Evolutionary conservation across 2,888 invertebrate species (phyloP), one percentile per base, ranked within the genome.

Genomic region (Oegoconia quadripuncta): DNA sequence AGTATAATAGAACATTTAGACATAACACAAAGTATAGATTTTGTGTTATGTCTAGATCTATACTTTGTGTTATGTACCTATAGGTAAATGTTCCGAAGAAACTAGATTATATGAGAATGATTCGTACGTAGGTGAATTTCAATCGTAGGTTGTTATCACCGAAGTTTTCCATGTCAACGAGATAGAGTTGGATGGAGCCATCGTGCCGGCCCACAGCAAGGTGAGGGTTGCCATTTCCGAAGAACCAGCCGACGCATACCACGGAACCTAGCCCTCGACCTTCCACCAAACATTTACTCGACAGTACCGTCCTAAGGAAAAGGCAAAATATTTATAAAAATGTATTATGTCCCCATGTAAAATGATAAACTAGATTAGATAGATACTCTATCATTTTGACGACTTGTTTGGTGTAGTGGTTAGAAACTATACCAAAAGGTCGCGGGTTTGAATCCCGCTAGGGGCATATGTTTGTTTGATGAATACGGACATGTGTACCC

Each of bases 161-260:
- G 6, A 77, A 48, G 48, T 80, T 77, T 8, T 82, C 80, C 36
- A 59, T 48, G 92, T 95, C 73, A 6, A 84, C 48, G 2, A 79
- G 67, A 42, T 86, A 88, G 1, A 88, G 67, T 42, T 88, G 88
- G 20, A 88, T 72, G 6, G 82, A 81, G 6, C 88, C 88, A 54
- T 88, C 88, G 28, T 88, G 83, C 3, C 88, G 79, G 1, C 88
- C 88, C 13, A 84, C 69, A 26, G 81, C 74, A 3, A 88, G 60
- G 42, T 87, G 83, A 0, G 59, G 48, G 15, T 68, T 74, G 1
- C 64, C 63, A 39, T 64, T 70, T 20, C 54, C 69, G 11, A 50
- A 54, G 48, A 69, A 80, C 79, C 83, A 86, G 3, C 87, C 86
- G 25, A 83, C 58, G 46, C 87, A 88, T 32, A 82, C 77, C 2